phyloP scores from a whole-genome alignment of 2,113 vertebrate genomes.

The Rhineura floridana region DNA sequence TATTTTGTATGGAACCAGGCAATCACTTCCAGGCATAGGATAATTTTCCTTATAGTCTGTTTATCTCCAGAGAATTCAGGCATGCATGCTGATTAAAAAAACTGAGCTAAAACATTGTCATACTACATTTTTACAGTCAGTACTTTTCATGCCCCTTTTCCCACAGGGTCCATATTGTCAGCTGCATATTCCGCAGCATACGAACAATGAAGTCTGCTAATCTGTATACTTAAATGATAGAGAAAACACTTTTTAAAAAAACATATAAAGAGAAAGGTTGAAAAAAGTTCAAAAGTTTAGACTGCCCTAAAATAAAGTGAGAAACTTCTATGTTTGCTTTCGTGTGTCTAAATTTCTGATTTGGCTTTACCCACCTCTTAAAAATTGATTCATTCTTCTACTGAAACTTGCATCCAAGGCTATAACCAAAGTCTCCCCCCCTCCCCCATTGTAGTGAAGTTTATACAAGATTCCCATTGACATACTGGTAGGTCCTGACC shows the following conservation, averaged over 20 bases:
- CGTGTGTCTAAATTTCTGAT: neutral
- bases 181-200: neutral
- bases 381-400: neutral
- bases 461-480: neutral
- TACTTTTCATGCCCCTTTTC: neutral
- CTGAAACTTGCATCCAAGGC: too few relatives aligned
- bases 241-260: neutral
- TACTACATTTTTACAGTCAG: neutral
- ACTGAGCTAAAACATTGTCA: neutral
- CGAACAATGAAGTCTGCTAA: too few relatives aligned
- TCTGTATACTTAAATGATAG: conserved; percentile 26
- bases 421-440: too few relatives aligned
- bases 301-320: conserved; percentile 18
- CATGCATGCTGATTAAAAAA: neutral
- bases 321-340: neutral
- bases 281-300: conserved; percentile 22
- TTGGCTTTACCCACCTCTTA: neutral
- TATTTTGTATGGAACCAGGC: too few relatives aligned
- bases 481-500: neutral
- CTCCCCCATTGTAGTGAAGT: neutral
- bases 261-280: conserved; percentile 6
- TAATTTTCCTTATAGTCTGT: neutral
- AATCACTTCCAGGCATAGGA: neutral
- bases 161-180: neutral
- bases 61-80: neutral